phyloP scores from a whole-genome alignment of 2,888 invertebrate species.

The Caenorhabditis angaria region DNA sequence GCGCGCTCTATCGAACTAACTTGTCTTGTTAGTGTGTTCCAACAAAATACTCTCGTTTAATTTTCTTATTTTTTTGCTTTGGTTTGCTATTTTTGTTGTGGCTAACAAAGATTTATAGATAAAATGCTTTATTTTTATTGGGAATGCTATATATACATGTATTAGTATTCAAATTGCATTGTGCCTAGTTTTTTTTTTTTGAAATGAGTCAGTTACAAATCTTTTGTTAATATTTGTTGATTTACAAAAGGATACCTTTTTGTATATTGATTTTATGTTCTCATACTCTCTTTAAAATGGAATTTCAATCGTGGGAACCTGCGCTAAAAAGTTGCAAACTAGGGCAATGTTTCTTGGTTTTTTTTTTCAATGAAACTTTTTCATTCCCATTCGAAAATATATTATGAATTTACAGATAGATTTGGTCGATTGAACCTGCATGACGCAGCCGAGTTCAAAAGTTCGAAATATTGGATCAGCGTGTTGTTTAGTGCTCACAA shows the following conservation, averaged over 20 bases:
- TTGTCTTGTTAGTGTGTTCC: not conserved
- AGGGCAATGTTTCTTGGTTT: not conserved
- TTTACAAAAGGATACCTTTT: too few relatives aligned
- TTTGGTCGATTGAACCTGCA: not conserved
- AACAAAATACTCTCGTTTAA: not conserved
- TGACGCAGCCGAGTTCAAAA: not conserved
- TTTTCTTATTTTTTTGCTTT: not conserved
- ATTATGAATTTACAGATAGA: not conserved
- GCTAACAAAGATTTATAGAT: not conserved
- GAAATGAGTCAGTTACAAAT: too few relatives aligned
- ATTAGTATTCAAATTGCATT: not conserved
- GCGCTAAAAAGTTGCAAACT: too few relatives aligned
- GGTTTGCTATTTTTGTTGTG: not conserved
- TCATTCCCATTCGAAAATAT: not conserved
- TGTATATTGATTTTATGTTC: too few relatives aligned
- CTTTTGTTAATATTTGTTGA: too few relatives aligned
- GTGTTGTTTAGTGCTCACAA: not conserved
- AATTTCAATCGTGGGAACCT: too few relatives aligned
- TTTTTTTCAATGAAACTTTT: not conserved
- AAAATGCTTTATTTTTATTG: not conserved
- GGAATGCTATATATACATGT: not conserved
- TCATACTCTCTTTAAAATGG: too few relatives aligned
- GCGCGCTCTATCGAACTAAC: not conserved
- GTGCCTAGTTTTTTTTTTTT: not conserved
- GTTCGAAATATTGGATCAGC: constrained; percentile 2